Conservation (phyloP, 92 coral and sea anemone species). For the Epizoanthus fatuus region DNA sequence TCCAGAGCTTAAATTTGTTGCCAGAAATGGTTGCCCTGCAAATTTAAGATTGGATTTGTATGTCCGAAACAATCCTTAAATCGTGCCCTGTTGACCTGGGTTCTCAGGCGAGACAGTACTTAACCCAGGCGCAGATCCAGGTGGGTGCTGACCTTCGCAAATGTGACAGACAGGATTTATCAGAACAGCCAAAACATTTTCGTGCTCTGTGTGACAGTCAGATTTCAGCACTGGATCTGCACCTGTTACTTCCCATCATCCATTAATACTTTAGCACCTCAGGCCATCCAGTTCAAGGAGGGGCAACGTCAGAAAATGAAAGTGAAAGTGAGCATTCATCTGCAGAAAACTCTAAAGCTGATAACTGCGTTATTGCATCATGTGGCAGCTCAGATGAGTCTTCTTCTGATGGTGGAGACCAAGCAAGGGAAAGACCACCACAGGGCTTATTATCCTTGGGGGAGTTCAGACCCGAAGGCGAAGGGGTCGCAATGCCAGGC, state of each 20-base stretch:
- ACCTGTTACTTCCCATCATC: too few relatives aligned
- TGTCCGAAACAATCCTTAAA: too few relatives aligned
- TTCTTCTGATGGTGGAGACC: neutral
- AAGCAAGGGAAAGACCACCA: slow-evolving; percentile 16
- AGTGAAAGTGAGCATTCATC: slow-evolving; percentile 8
- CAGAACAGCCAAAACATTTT: neutral
- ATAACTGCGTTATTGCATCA: slow-evolving; percentile 27
- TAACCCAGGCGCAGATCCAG: too few relatives aligned
- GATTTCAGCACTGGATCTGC: neutral
- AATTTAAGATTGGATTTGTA: too few relatives aligned
- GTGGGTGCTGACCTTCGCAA: too few relatives aligned
- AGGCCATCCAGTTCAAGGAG: slow-evolving; percentile 11
- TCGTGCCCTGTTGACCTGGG: too few relatives aligned
- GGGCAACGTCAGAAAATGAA: neutral
- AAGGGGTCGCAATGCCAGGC: slow-evolving; percentile 29
- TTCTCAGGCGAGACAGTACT: too few relatives aligned
- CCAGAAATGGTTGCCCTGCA: too few relatives aligned
- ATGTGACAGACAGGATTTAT: neutral
- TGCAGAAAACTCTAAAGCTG: slow-evolving; percentile 5
- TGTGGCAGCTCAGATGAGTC: slow-evolving; percentile 15
- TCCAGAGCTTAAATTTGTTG: too few relatives aligned
- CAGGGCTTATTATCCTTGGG: slow-evolving; percentile 14
- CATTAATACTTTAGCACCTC: too few relatives aligned
- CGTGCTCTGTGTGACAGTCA: neutral
- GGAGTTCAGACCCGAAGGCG: slow-evolving; percentile 24